phyloP scores from a whole-genome alignment of 2,113 vertebrate species.

The Ammodytes dubius region DNA sequence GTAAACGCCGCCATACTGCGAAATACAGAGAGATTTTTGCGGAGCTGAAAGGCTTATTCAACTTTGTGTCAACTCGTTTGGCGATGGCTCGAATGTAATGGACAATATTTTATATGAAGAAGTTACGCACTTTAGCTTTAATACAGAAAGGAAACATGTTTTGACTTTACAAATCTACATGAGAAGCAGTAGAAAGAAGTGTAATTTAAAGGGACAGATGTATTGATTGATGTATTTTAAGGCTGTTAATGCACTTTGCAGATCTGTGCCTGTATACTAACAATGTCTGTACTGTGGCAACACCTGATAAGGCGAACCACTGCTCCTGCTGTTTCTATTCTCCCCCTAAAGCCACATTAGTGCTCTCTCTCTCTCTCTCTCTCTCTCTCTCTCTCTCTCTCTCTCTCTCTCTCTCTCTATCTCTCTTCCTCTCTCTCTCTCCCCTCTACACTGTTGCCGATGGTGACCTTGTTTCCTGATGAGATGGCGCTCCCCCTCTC shows the following conservation, averaged over 20 bases:
- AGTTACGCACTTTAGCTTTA: background rate
- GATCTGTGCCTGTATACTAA: background rate
- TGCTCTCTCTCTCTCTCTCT: background rate
- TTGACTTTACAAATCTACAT: background rate
- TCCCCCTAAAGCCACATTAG: conserved; percentile 1
- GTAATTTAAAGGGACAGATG: background rate
- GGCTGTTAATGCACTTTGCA: background rate
- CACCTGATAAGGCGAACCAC: background rate
- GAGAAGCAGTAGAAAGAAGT: background rate
- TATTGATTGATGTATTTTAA: background rate
- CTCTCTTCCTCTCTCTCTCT: too few relatives aligned
- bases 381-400: background rate
- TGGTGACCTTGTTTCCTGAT: conserved; percentile 75
- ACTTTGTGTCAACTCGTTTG: too few relatives aligned
- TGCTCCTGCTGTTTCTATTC: conserved; percentile 16
- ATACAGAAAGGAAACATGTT: background rate
- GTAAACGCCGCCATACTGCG: too few relatives aligned
- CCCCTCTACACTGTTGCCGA: conserved; percentile 31
- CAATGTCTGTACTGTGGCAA: background rate
- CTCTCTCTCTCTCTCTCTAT: background rate
- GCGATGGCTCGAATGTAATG: too few relatives aligned
- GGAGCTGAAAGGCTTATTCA: too few relatives aligned
- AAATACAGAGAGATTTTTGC: too few relatives aligned
- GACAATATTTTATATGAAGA: too few relatives aligned
- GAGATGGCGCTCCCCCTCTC: conserved; percentile 62